Evolutionary conservation across 1,140 invertebrate species (phyloP), one percentile per base, ranked within the genome.

Genomic region (Fopius arisanus): DNA sequence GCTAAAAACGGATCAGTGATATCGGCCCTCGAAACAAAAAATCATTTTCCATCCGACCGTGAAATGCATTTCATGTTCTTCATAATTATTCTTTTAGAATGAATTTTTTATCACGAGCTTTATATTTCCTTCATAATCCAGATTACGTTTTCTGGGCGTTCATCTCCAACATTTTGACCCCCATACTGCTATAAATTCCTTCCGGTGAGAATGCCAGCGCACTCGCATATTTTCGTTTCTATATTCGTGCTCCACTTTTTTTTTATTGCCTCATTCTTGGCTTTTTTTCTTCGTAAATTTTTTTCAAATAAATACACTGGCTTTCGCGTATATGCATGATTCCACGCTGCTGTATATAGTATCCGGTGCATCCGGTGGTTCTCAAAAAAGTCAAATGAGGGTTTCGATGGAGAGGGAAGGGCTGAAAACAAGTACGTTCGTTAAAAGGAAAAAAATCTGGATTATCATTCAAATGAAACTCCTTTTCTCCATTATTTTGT

Each of bases 171-270:
- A 48, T 68, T 68, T 68, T 43, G 66, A 68, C 72, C 72, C 72
- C 72, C 54, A 73, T 68, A 68, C 48, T 59, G 72, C 65, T 54
- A 73, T 73, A 73, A 73, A 73, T 73, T 73, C 66, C 66, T 73
- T 73, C 72, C 72, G 65, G 72, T 43, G 66, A 68, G 66, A 68
- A 67, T 51, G 65, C 59, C 62, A 33, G 28, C 28, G 41, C 59
- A 51, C 51, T 73, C 65, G 63, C 66, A 68, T 59, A 73, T 73
- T 73, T 67, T 67, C 21, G 59, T 65, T 12, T 65, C 26, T 65
- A 65, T 65, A 65, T 65, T 19, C 43, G 21, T 63, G 14, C 10
- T 48, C 28, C 12, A 29, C 1, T 65, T 33, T 28, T 31, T 29
- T 63, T 43, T 26, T 21, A 23, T 21, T 19, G 31, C 23, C 9